Conservation (phyloP, 2,113 vertebrate genomes). For the Ictalurus furcatus region DNA sequence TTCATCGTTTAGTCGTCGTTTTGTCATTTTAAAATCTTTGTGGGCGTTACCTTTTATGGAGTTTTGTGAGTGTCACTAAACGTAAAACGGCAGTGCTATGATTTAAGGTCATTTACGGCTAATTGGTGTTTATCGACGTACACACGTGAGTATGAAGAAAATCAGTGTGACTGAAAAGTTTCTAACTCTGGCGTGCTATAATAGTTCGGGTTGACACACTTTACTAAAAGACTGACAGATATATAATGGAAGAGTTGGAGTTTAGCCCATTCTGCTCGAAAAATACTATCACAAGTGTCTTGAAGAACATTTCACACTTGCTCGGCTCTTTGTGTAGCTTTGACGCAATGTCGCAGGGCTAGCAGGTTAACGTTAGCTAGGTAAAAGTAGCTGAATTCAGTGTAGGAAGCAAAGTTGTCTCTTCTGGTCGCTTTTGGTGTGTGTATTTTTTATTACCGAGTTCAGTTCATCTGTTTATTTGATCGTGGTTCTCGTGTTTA, state of each 20-base stretch:
- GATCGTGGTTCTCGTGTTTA: not conserved
- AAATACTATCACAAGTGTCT: not conserved
- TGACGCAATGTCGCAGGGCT: not conserved
- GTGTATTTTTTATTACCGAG: not conserved
- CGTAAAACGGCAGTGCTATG: not conserved
- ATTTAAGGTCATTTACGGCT: not conserved
- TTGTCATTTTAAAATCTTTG: not conserved
- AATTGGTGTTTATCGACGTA: not conserved
- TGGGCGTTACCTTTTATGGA: not conserved
- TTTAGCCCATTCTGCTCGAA: not conserved
- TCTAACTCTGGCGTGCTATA: not conserved
- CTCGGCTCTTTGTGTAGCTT: not conserved
- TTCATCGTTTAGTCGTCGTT: not conserved
- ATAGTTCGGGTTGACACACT: not conserved
- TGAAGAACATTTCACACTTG: not conserved
- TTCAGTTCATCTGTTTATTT: not conserved
- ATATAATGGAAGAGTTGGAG: not conserved
- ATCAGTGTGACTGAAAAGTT: not conserved
- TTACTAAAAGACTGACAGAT: not conserved
- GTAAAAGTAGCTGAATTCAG: not conserved
- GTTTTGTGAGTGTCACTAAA: not conserved
- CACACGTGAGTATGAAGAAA: not conserved
- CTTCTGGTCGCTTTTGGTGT: not conserved
- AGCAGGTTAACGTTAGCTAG: not conserved
- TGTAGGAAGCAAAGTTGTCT: not conserved